These are phyloP conservation scores for Grantiella picta DNA, from an alignment of 2,113 vertebrate genomes.

Conservation along the genomic window DNA sequence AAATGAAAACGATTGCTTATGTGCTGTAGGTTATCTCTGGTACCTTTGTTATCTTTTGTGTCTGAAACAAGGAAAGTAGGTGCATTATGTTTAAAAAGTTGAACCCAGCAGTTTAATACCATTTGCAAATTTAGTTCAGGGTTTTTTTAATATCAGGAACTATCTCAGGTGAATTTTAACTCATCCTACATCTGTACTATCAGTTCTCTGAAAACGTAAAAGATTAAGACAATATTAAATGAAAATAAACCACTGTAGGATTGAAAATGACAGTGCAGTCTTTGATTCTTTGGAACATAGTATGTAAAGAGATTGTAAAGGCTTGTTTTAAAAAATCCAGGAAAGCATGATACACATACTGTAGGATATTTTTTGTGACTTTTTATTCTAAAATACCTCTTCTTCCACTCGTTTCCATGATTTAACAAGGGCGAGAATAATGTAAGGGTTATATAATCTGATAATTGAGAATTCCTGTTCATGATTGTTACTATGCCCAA, in stretches of 20 bases:
- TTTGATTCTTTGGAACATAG: background rate
- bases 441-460: background rate
- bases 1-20: background rate
- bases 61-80: background rate
- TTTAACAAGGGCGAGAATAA: background rate
- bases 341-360: background rate
- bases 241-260: background rate
- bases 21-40: background rate
- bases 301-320: background rate
- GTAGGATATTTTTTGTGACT: background rate
- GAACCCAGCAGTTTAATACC: background rate
- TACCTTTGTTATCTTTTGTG: background rate
- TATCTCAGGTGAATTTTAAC: background rate
- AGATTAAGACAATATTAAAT: background rate
- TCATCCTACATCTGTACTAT: background rate
- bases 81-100: background rate
- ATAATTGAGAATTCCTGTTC: background rate
- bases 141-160: background rate
- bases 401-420: background rate
- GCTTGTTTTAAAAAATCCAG: background rate
- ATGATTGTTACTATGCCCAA: fast-evolving
- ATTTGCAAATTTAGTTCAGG: background rate
- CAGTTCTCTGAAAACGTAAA: background rate
- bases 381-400: background rate
- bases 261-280: background rate